Base-by-base conservation (phyloP, 92 coral and sea anemone species). In the Muricea muricata region DNA sequence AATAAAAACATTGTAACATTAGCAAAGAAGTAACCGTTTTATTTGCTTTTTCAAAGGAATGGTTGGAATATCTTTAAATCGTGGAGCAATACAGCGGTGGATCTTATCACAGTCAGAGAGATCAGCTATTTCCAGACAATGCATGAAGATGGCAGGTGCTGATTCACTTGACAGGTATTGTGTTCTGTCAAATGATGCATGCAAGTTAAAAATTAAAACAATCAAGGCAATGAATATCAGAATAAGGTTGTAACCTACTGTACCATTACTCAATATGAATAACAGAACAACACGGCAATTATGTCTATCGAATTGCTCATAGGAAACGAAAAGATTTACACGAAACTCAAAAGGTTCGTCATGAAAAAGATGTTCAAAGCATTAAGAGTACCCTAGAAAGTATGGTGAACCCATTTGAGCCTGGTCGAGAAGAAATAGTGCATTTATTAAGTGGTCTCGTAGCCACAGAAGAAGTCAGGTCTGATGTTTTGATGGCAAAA, bases 401-500 rank as follows among this genome's bases (percentile, higher is more conserved):
- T 67, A 67, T 67, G 73, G 42, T 67, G n/a, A 67, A 67, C 42
- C 73, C 73, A 29, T 67, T 29, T 67, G 73, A 67, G 42, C 42
- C 73, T 67, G 73, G 47, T 7, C 42, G 47, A 67, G 42, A 29
- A 5, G 73, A 67, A 29, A 29, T 67, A 30, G 73, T 67, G 42
- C 73, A 67, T 67, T 23, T 82, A 24, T 75, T 91, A 40, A 80
- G 90, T 65, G 93, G 90, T 24, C 65, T 24, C 35, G 52, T 66
- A 80, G 90, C 90, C 65, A 8, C 80, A 21, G 41, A 65, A 79
- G 85, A 69, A 47, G 42, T 74, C 21, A 75, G 32, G 60, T 29
- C 85, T 56, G 93, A 90, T 29, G 88, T 90, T 2, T 83, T 84
- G 25, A 80, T 32, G 69, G 88, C 88, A 26, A 42, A 85, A 26